A percentile compares a stretch with the other conserved stretches of the same genome.
These are phyloP conservation scores for Macrosoma leucophasiata DNA, from an alignment of 2,888 invertebrate species.

Conservation along the genomic window DNA sequence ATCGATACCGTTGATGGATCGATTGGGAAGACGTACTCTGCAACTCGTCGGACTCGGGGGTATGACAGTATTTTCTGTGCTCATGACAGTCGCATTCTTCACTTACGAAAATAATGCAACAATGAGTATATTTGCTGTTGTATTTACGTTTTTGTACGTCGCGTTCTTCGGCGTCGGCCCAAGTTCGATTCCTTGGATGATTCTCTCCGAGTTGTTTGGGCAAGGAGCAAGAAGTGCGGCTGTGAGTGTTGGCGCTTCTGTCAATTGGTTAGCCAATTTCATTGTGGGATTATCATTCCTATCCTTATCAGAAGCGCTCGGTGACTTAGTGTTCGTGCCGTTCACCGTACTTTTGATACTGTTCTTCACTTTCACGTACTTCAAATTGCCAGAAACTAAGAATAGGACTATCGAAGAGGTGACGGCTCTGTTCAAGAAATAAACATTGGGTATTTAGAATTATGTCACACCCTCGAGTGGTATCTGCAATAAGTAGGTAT, in stretches of 20 bases:
- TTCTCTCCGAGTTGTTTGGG: conserved; percentile 66
- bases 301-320: conserved; percentile 48
- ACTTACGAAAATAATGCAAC: conserved; percentile 55
- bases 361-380: conserved; percentile 64
- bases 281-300: conserved; percentile 67
- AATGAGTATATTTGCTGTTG: conserved; percentile 66
- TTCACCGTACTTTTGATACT: conserved; percentile 59
- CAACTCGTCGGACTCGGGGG: conserved; percentile 82
- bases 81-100: conserved; percentile 77
- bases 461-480: conserved; percentile 42
- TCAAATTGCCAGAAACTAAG: conserved; percentile 69
- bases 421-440: conserved; percentile 66
- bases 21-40: conserved; percentile 80
- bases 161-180: conserved; percentile 70
- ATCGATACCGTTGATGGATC: conserved; percentile 84
- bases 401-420: conserved; percentile 70
- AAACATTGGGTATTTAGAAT: conserved; percentile 25
- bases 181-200: conserved; percentile 73
- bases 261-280: conserved; percentile 72
- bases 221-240: conserved; percentile 68
- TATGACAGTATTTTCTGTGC: conserved; percentile 82
- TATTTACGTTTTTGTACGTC: conserved; percentile 68
- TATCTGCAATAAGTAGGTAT: conserved; percentile 50
- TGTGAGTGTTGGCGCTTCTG: conserved; percentile 65
- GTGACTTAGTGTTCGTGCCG: conserved; percentile 63